phyloP scores from a whole-genome alignment of 1,140 invertebrate genomes.

The Spodoptera frugiperda region DNA sequence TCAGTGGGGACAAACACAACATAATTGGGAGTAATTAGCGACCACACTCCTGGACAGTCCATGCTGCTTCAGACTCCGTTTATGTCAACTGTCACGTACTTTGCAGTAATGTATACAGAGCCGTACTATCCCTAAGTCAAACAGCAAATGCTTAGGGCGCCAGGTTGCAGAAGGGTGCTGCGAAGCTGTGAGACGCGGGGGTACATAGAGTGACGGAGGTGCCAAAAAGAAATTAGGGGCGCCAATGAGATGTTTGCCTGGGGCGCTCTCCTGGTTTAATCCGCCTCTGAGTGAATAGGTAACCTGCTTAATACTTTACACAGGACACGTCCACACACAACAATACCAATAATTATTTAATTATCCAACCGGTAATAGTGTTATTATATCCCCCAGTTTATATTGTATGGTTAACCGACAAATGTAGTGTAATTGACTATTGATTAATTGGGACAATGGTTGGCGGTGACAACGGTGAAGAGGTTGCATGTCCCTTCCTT shows the following conservation, averaged over 20 bases:
- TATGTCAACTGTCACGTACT: constrained; percentile 33
- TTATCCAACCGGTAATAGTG: constrained; percentile 54
- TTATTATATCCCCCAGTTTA: constrained; percentile 43
- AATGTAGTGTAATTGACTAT: constrained; percentile 22
- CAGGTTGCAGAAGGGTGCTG: too few species aligned
- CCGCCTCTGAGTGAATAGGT: not conserved
- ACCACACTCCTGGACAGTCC: not conserved
- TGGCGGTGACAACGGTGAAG: constrained; percentile 7
- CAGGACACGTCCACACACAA: constrained; percentile 57
- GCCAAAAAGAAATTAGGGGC: too few species aligned
- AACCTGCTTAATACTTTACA: constrained; percentile 12
- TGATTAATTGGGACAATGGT: constrained; percentile 34
- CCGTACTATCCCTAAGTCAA: too few species aligned
- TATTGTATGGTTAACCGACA: constrained; percentile 17
- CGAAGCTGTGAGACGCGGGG: too few species aligned
- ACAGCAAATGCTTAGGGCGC: too few species aligned
- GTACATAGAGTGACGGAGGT: too few species aligned
- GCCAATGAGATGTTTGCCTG: too few species aligned
- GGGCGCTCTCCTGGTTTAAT: too few species aligned
- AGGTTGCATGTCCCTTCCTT: not conserved
- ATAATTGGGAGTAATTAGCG: constrained; percentile 34
- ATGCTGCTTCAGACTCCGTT: constrained; percentile 13
- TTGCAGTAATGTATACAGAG: too few species aligned
- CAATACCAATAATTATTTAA: constrained; percentile 45
- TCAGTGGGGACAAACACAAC: constrained; percentile 11